Evolutionary conservation across 2,888 invertebrate species (phyloP).

Genomic region (Ptilodon capucinus): DNA sequence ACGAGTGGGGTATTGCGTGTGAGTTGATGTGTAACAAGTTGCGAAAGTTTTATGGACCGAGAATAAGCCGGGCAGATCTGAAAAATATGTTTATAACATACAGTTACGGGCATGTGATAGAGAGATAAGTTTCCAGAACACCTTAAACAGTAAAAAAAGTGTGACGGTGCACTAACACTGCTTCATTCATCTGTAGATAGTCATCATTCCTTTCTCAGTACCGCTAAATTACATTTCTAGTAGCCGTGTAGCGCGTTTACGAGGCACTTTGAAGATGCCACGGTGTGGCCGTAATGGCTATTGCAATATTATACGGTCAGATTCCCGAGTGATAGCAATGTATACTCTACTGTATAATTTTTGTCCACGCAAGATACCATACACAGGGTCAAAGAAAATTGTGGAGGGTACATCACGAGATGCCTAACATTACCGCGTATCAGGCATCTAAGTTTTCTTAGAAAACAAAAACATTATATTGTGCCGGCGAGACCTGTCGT

Average conservation of each 20-base stretch:
- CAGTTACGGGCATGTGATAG: conserved; percentile 56
- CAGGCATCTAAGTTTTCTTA: conserved; percentile 66
- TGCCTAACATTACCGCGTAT: conserved; percentile 63
- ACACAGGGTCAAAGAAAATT: conserved; percentile 74
- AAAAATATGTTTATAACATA: conserved; percentile 53
- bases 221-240: conserved; percentile 81
- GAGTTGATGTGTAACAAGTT: conserved; percentile 39
- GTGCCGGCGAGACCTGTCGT: conserved; percentile 37
- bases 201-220: conserved; percentile 75
- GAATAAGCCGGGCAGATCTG: conserved; percentile 52
- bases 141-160: conserved; percentile 71
- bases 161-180: conserved; percentile 63
- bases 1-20: conserved; percentile 30
- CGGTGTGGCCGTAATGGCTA: conserved; percentile 76
- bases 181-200: conserved; percentile 74
- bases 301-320: conserved; percentile 78
- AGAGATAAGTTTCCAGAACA: conserved; percentile 74
- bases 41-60: conserved; percentile 59
- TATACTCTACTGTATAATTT: conserved; percentile 74
- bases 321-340: conserved; percentile 71
- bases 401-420: conserved; percentile 53
- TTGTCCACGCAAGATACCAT: conserved; percentile 64
- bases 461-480: conserved; percentile 52
- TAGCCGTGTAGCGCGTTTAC: conserved; percentile 78
- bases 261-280: conserved; percentile 78